These are phyloP conservation scores for Eupristina koningsbergeri DNA, from an alignment of 1,140 invertebrate species.

Conservation along the genomic window DNA sequence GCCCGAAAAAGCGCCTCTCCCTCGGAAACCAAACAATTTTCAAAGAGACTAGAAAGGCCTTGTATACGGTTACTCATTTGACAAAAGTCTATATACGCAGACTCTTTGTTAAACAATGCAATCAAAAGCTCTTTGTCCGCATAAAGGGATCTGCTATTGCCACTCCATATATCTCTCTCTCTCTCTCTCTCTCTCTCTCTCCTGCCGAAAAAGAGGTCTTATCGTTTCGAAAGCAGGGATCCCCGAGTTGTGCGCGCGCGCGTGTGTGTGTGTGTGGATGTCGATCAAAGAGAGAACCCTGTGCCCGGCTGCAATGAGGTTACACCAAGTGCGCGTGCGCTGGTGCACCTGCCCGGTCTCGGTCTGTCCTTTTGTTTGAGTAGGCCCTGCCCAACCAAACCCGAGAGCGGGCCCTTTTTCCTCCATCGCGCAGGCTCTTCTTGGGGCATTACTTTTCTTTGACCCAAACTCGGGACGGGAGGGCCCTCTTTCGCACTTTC, in stretches of 20 bases:
- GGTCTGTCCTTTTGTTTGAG: constrained; percentile 1
- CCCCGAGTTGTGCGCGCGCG: not conserved
- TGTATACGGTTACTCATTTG: not conserved
- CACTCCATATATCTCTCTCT: not conserved
- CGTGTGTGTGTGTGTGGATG: too few relatives aligned
- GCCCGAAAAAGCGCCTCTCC: not conserved
- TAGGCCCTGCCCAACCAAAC: too few relatives aligned
- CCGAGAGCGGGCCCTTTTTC: too few relatives aligned
- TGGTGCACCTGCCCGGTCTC: not conserved
- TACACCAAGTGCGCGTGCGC: not conserved
- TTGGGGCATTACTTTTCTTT: too few relatives aligned
- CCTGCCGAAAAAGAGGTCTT: constrained; percentile 6
- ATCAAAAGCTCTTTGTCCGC: constrained; percentile 39
- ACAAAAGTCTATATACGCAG: not conserved
- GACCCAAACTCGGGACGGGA: too few relatives aligned
- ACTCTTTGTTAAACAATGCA: constrained; percentile 11
- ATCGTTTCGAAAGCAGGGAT: constrained; percentile 21
- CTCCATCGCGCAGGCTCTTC: too few relatives aligned
- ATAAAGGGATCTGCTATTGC: not conserved
- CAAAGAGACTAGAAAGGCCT: not conserved
- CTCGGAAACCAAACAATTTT: not conserved
- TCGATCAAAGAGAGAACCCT: constrained; percentile 5
- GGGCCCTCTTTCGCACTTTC: not conserved
- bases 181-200: too few relatives aligned
- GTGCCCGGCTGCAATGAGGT: not conserved